Evolutionary conservation across 2,113 vertebrate species (phyloP).

Genomic region (Mormoops blainvillei): DNA sequence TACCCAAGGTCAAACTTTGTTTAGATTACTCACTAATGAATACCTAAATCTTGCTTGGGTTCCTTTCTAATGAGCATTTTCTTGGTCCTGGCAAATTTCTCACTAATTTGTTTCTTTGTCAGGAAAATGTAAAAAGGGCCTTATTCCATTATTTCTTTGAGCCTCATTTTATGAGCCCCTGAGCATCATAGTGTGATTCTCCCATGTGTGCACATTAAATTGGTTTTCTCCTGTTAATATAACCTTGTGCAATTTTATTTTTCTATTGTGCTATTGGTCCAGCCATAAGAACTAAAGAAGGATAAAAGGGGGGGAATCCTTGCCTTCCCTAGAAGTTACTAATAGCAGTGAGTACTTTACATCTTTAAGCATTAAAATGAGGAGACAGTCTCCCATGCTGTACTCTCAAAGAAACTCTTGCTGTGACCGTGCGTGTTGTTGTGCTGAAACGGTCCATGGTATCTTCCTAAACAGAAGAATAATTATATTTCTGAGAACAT

Average conservation of each 20-base stretch:
- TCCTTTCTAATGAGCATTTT: background rate
- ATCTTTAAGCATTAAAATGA: background rate
- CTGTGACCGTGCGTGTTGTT: background rate
- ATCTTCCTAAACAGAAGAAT: background rate
- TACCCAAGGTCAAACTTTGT: background rate
- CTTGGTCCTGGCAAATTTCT: background rate
- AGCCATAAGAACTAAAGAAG: background rate
- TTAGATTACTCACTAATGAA: background rate
- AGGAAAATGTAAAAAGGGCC: background rate
- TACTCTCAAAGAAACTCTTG: background rate
- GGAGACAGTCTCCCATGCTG: background rate
- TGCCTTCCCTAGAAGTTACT: background rate
- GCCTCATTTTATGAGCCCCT: background rate
- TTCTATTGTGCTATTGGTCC: background rate
- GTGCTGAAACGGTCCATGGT: background rate
- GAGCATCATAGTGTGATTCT: background rate
- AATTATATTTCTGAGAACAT: background rate
- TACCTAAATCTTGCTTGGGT: background rate
- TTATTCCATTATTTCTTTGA: background rate
- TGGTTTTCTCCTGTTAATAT: background rate
- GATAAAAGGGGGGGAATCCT: background rate
- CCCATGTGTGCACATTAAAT: background rate
- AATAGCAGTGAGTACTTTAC: background rate
- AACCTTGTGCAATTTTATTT: background rate
- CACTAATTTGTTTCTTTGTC: background rate